Evolutionary conservation across 2,888 invertebrate species (phyloP).

Genomic region (Drosophila atroscutellata): DNA sequence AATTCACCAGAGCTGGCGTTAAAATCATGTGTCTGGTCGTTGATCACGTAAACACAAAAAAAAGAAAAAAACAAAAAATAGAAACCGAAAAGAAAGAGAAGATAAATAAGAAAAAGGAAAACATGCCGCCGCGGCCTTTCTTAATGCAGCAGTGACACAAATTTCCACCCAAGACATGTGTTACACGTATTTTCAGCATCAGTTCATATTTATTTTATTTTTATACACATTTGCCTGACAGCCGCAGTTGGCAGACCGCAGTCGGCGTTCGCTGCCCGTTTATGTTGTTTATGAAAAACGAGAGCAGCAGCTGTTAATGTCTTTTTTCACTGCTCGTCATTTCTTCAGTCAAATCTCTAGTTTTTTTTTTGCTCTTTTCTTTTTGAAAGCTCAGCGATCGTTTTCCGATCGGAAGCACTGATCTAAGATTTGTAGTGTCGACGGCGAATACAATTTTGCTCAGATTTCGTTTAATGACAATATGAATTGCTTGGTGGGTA

Average conservation of each 20-base stretch:
- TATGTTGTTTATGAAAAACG: slow-evolving; percentile 55
- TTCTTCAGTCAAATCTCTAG: slow-evolving; percentile 19
- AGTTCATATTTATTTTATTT: slow-evolving; percentile 66
- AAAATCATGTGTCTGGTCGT: slow-evolving; percentile 23
- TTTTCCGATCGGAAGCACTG: slow-evolving; percentile 20
- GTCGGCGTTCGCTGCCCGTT: slow-evolving; percentile 20
- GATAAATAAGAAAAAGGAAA: slow-evolving; percentile 25
- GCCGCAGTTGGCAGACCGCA: slow-evolving; percentile 25
- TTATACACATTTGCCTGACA: slow-evolving; percentile 66
- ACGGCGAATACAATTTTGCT: background rate
- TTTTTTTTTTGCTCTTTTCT: slow-evolving; percentile 7
- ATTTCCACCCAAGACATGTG: slow-evolving; percentile 59
- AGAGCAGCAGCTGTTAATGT: slow-evolving; percentile 68
- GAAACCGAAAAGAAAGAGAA: slow-evolving; percentile 10
- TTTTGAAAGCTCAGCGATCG: slow-evolving; percentile 34
- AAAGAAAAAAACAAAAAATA: slow-evolving; percentile 13
- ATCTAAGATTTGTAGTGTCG: slow-evolving; percentile 4
- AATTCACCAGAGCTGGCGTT: slow-evolving; percentile 46
- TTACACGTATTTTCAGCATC: slow-evolving; percentile 38
- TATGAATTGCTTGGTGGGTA: background rate
- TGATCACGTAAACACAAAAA: slow-evolving; percentile 63
- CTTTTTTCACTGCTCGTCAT: slow-evolving; percentile 21
- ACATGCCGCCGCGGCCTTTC: slow-evolving; percentile 60
- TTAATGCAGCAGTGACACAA: slow-evolving; percentile 73
- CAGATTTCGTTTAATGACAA: slow-evolving; percentile 8